Percentiles rank a stretch among this genome's conserved stretches.
These are phyloP conservation scores for Phrynosoma platyrhinos DNA, from an alignment of 2,113 vertebrate genomes.

Conservation along the genomic window DNA sequence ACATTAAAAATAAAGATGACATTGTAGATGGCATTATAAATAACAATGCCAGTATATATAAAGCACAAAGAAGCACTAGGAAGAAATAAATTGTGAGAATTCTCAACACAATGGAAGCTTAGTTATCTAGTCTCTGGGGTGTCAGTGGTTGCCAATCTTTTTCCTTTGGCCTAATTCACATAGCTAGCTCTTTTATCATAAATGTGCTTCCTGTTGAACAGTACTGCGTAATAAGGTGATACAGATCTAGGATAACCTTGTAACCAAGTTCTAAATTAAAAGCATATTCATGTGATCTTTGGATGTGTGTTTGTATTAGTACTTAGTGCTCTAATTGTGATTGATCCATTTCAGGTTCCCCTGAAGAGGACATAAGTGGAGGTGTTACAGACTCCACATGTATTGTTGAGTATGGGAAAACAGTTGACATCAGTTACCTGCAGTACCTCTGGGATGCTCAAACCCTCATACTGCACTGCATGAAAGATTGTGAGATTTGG, in stretches of 20 bases:
- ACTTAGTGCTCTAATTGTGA: background rate
- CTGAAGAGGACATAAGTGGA: constrained; percentile 32
- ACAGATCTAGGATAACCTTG: background rate
- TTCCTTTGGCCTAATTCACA: background rate
- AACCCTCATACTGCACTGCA: constrained; percentile 83
- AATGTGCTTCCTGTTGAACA: background rate
- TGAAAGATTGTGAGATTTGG: constrained; percentile 90
- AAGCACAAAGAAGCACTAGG: background rate
- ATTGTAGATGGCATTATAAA: background rate
- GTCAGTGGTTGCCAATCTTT: background rate
- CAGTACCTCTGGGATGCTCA: constrained; percentile 94
- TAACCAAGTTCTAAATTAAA: background rate
- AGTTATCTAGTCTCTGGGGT: background rate
- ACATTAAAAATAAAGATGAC: background rate
- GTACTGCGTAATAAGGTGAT: background rate
- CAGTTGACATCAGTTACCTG: constrained; percentile 94
- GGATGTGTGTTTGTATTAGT: background rate
- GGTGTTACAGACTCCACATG: constrained; percentile 77
- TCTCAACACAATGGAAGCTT: background rate
- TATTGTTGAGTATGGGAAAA: constrained; percentile 86
- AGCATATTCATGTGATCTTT: background rate
- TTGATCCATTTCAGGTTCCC: constrained; percentile 67
- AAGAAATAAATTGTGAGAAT: background rate
- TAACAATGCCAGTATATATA: background rate
- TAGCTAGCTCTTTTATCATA: background rate